A percentile compares a stretch with the other conserved stretches of the same genome.
These are phyloP conservation scores for Andrena bicolor DNA, from an alignment of 2,888 invertebrate species.

Conservation along the genomic window DNA sequence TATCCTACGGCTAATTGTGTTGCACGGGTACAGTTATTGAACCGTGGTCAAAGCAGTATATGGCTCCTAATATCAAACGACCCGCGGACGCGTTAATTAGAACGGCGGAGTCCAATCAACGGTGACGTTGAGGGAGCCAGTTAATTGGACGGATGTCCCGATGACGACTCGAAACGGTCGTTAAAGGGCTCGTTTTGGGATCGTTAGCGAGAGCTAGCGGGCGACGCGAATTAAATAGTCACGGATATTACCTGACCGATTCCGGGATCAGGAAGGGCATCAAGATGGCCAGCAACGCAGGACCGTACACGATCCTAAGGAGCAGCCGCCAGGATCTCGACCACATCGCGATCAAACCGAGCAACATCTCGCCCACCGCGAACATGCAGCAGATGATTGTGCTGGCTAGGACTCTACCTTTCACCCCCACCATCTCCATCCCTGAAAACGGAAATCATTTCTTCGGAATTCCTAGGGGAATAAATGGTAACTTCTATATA, in stretches of 20 bases:
- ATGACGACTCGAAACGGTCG: slow-evolving; percentile 7
- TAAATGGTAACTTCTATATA: neutral
- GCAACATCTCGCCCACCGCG: slow-evolving; percentile 89
- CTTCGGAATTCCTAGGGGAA: neutral
- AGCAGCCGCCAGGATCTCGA: slow-evolving; percentile 89
- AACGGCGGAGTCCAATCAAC: slow-evolving; percentile 20
- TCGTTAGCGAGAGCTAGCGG: slow-evolving; percentile 27
- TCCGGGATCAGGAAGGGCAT: slow-evolving; percentile 90
- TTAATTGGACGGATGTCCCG: slow-evolving; percentile 43
- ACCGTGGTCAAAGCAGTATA: neutral
- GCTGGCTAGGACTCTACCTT: slow-evolving; percentile 90
- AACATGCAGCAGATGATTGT: slow-evolving; percentile 90
- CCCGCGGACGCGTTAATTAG: slow-evolving; percentile 41
- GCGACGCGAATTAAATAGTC: slow-evolving; percentile 37
- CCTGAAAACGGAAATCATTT: slow-evolving; percentile 84
- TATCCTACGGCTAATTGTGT: too few relatives aligned
- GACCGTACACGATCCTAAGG: slow-evolving; percentile 88
- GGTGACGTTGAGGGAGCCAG: slow-evolving; percentile 28
- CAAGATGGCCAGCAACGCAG: slow-evolving; percentile 88
- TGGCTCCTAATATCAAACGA: slow-evolving; percentile 7
- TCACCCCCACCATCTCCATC: slow-evolving; percentile 92
- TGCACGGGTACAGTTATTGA: neutral
- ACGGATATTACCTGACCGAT: slow-evolving; percentile 86
- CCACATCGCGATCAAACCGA: slow-evolving; percentile 89
- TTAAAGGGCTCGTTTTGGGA: slow-evolving; percentile 32